Evolutionary conservation across 2,797 vertebrate genomes (phyloP), one percentile per base, ranked within the genome.

Genomic region (Benthosema pterotum): DNA sequence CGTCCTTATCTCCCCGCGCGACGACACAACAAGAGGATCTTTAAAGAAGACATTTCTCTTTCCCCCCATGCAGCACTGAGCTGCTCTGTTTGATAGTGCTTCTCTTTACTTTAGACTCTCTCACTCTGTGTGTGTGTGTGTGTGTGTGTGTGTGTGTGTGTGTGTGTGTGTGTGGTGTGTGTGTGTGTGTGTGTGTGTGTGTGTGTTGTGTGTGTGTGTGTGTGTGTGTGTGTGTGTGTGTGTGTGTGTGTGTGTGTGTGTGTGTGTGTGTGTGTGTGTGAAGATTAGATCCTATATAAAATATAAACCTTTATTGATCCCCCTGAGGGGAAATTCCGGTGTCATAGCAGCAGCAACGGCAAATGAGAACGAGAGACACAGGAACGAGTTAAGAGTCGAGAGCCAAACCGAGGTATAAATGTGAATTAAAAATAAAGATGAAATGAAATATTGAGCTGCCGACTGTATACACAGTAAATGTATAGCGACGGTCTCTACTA

Each of bases 1-100:
- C 86, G 69, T 83, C 76, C 83, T 88, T 85, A 88, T 89, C 90
- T 89, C 78, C 78, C 82, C 75, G 77, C 53, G 82, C 75, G 73
- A 88, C 87, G 83, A 83, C 82, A 82, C 82, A 86, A 83, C 86
- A 84, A 89, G 83, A 85, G 79, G 75, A 89, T 89, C 85, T 87
- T 85, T 87, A 90, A 90, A 90, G 83, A 87, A 88, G 86, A 87
- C 82, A 81, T 87, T 82, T 81, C 67, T 83, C 75, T 82, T 87
- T 74, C 64, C 71, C 43, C n/a, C n/a, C n/a, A n/a, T n/a, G n/a
- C 75, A 32, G 76, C 53, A 15, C 82, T 75, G 77, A 74, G 75
- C 78, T 59, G 65, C 81, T 79, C 55, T 11, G 60, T 17, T 38
- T 64, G 82, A 79, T 79, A 83, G 77, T 79, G 78, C 73, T 80